phyloP scores from a whole-genome alignment of 2,113 vertebrate genomes.

The Hoplias malabaricus region DNA sequence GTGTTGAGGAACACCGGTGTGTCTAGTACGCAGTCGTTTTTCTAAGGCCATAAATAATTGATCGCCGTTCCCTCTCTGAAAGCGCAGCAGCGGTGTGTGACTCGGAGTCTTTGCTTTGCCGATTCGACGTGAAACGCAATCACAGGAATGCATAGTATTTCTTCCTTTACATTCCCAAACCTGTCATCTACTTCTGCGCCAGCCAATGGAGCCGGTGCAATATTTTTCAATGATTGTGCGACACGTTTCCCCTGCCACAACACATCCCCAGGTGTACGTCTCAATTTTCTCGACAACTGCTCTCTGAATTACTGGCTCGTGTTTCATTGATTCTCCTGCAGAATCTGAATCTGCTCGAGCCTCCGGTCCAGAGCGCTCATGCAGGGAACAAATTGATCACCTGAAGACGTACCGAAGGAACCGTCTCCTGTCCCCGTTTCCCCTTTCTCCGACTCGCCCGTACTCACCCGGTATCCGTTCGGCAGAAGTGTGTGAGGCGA shows the following conservation, averaged over 20 bases:
- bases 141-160: slow-evolving; percentile 13
- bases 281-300: slow-evolving; percentile 32
- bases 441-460: too few relatives aligned
- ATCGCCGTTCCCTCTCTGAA: slow-evolving; percentile 2
- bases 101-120: not conserved
- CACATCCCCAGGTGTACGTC: slow-evolving; percentile 13
- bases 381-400: slow-evolving; percentile 28
- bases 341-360: slow-evolving; percentile 20
- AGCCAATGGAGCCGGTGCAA: not conserved
- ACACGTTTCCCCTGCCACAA: not conserved
- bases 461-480: slow-evolving; percentile 74
- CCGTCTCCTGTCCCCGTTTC: not conserved
- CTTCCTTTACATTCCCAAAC: not conserved
- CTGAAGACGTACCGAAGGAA: not conserved
- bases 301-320: slow-evolving; percentile 19
- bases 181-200: slow-evolving; percentile 22
- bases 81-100: not conserved
- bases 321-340: slow-evolving; percentile 42
- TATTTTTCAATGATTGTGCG: slow-evolving; percentile 20
- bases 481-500: slow-evolving; percentile 74
- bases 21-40: not conserved
- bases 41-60: not conserved
- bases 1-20: not conserved
- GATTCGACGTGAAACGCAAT: slow-evolving; percentile 1
- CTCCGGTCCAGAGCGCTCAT: not conserved